phyloP scores from a whole-genome alignment of 2,797 vertebrate species.

The Hemibagrus guttatus region DNA sequence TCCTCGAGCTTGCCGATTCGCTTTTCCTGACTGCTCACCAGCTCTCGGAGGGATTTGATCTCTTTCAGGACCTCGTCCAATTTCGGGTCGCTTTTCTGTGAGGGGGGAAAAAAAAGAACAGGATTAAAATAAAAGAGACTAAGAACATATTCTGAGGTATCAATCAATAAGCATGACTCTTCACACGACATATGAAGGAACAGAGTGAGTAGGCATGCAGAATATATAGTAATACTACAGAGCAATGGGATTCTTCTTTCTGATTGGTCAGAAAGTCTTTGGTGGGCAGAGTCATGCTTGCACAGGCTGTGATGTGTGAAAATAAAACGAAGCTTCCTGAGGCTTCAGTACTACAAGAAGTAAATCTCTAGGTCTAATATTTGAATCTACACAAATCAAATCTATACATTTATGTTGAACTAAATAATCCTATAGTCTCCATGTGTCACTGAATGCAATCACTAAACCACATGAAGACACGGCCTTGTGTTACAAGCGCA shows the following conservation, averaged over 20 bases:
- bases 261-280: neutral
- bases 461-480: neutral
- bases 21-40: slow-evolving; percentile 91
- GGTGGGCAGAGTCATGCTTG: neutral
- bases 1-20: slow-evolving; percentile 95
- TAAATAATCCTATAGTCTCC: neutral
- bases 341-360: no score
- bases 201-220: no score
- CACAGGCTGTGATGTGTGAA: neutral
- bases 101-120: slow-evolving; percentile 34
- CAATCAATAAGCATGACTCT: neutral
- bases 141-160: neutral
- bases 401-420: neutral
- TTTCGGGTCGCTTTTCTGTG: slow-evolving; percentile 90
- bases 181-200: neutral
- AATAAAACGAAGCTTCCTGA: neutral
- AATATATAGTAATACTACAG: no score
- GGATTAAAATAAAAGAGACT: neutral
- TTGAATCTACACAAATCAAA: neutral
- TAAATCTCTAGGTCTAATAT: neutral
- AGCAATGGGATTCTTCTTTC: neutral
- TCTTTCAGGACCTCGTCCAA: slow-evolving; percentile 96
- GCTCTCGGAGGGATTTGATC: slow-evolving; percentile 93
- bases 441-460: neutral
- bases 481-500: neutral